Percentiles rank a stretch among this genome's conserved stretches.
Conservation (phyloP, 2,113 vertebrate genomes). For the Oncorhynchus tshawytscha region DNA sequence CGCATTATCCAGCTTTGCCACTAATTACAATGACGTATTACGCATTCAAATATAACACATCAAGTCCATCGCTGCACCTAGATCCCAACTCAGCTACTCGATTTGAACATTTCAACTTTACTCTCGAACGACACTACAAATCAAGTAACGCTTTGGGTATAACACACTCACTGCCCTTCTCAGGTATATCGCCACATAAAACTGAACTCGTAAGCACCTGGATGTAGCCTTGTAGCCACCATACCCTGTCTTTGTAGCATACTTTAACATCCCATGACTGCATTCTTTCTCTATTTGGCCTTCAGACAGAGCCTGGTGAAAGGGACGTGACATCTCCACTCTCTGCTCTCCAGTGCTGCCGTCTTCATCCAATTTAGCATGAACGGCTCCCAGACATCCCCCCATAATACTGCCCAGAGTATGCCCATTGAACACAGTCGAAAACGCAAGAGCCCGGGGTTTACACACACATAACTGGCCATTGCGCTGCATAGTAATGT, state of each 20-base stretch:
- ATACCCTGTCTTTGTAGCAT: constrained; percentile 16
- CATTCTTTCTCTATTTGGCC: constrained; percentile 41
- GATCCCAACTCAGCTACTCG: too few relatives aligned
- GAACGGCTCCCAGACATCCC: constrained; percentile 54
- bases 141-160: too few relatives aligned
- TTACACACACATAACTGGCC: constrained; percentile 41
- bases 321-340: constrained; percentile 54
- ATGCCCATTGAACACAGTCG: constrained; percentile 29
- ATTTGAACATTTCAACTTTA: too few relatives aligned
- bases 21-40: too few relatives aligned
- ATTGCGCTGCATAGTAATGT: constrained; percentile 51
- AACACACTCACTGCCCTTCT: not conserved
- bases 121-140: too few relatives aligned
- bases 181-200: constrained; percentile 17
- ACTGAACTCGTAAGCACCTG: constrained; percentile 39
- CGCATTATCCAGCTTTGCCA: too few relatives aligned
- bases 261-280: constrained; percentile 39
- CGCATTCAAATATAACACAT: too few relatives aligned
- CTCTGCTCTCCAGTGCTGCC: constrained; percentile 39
- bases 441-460: constrained; percentile 34
- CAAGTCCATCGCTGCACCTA: too few relatives aligned
- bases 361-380: constrained; percentile 65
- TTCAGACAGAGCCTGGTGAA: constrained; percentile 49
- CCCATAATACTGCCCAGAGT: constrained; percentile 49
- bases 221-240: not conserved